These are phyloP conservation scores for Micromesistius poutassou DNA, from an alignment of 2,797 vertebrate genomes.

Conservation along the genomic window DNA sequence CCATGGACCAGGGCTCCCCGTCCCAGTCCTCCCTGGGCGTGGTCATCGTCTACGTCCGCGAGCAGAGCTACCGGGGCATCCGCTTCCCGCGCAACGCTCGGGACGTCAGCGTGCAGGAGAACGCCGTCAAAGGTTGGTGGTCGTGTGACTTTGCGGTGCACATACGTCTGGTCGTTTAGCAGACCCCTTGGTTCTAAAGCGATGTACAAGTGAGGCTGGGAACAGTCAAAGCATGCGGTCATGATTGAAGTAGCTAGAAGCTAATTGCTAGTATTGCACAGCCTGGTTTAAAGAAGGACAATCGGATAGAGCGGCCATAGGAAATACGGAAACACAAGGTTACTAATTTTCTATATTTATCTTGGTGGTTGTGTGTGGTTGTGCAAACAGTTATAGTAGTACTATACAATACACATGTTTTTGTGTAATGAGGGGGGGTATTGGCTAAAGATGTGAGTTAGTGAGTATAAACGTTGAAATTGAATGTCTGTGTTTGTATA, in stretches of 20 bases:
- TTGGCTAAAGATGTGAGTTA: not conserved
- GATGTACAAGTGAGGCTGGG: too few relatives aligned
- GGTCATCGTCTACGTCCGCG: slow-evolving; percentile 84
- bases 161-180: not conserved
- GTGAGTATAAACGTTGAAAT: not conserved
- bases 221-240: not conserved
- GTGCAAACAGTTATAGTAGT: not conserved
- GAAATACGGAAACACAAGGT: not conserved
- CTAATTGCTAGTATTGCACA: not conserved
- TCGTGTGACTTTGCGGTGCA: not conserved
- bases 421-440: not conserved
- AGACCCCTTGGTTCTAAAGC: not conserved
- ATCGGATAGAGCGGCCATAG: not conserved
- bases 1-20: slow-evolving; percentile 90
- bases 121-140: slow-evolving; percentile 82
- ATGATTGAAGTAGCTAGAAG: not conserved
- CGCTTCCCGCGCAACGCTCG: slow-evolving; percentile 81
- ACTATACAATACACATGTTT: not conserved
- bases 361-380: not conserved
- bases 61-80: slow-evolving; percentile 82
- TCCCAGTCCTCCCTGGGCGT: slow-evolving; percentile 88
- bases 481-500: not conserved
- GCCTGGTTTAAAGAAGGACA: not conserved
- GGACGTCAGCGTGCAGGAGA: slow-evolving; percentile 87
- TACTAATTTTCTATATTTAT: not conserved